These are phyloP conservation scores for Empidonax traillii DNA, from an alignment of 2,113 vertebrate genomes.

Conservation along the genomic window DNA sequence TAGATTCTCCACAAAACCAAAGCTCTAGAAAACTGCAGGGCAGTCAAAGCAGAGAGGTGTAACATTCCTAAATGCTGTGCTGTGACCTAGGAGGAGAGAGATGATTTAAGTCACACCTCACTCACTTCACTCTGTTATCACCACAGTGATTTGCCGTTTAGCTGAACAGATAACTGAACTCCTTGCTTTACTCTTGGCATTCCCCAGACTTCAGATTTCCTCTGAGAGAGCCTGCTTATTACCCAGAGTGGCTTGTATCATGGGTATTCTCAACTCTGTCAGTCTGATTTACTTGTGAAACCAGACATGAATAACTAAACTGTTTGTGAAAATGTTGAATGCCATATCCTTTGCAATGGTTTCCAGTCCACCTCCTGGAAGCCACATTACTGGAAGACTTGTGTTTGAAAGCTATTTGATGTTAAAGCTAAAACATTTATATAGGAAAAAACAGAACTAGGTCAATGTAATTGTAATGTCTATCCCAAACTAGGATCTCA, in stretches of 20 bases:
- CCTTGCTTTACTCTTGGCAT: neutral
- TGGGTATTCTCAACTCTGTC: neutral
- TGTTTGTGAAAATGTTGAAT: neutral
- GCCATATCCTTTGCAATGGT: neutral
- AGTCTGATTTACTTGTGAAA: conserved; percentile 7
- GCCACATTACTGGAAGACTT: neutral
- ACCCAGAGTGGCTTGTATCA: neutral
- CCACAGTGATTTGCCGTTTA: neutral
- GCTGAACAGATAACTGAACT: neutral
- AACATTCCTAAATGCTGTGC: neutral
- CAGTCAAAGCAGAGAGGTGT: neutral
- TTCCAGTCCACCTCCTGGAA: conserved; percentile 23
- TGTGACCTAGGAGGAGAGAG: neutral
- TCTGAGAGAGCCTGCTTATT: neutral
- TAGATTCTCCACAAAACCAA: neutral
- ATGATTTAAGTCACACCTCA: neutral
- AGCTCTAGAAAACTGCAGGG: neutral
- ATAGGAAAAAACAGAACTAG: neutral
- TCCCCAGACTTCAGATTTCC: neutral
- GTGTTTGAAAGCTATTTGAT: neutral
- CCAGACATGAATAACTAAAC: neutral
- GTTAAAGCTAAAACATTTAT: neutral
- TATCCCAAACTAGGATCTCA: neutral
- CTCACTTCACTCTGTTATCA: accelerated
- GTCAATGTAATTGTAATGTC: neutral